Conservation (phyloP, 1,140 invertebrate species). For the Hirudo medicinalis region DNA sequence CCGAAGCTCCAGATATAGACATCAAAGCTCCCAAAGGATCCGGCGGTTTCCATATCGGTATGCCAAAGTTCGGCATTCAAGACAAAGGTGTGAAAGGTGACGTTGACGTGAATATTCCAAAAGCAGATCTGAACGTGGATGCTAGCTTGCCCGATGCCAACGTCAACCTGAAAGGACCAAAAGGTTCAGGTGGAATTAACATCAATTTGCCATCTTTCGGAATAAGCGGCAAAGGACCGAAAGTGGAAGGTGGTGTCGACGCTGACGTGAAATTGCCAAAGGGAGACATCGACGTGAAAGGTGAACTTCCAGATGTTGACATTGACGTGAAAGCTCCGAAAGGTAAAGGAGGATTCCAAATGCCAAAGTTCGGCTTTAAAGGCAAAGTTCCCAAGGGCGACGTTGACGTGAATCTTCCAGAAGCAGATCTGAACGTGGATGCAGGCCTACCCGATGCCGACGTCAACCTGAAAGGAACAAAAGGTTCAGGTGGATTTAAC, state of each 20-base stretch:
- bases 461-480: not conserved
- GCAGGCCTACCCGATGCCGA: not conserved
- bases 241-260: not conserved
- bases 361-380: too few species aligned
- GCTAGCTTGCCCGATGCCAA: not conserved
- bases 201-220: not conserved
- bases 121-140: not conserved
- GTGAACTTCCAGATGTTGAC: not conserved
- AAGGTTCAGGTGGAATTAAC: conserved; percentile 1
- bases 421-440: not conserved
- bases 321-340: not conserved
- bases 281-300: not conserved
- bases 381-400: too few species aligned
- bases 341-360: not conserved
- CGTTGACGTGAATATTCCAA: not conserved
- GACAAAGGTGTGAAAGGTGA: not conserved
- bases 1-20: too few species aligned
- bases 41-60: not conserved
- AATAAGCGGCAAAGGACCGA: not conserved
- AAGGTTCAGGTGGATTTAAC: conserved; percentile 8
- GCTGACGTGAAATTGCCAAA: not conserved
- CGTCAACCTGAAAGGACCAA: not conserved
- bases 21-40: too few species aligned
- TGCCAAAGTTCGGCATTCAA: not conserved
- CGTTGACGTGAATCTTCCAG: too few species aligned